Base-by-base conservation (phyloP, 2,888 invertebrate genomes). In the Elegia similella region DNA sequence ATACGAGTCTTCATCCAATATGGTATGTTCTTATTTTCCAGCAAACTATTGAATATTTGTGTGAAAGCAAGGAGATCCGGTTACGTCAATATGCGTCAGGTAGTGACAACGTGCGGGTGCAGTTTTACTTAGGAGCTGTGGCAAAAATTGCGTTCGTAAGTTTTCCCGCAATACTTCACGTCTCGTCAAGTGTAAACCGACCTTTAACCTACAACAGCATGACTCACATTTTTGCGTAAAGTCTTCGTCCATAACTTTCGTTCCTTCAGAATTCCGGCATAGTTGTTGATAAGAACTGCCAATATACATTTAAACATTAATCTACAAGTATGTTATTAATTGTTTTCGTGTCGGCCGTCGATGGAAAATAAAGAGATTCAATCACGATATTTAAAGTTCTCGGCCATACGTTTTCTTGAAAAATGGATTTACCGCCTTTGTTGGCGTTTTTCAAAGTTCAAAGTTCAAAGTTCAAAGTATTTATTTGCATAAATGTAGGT, bases 231-330 rank as follows among this genome's bases (percentile, higher is more conserved):
- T 50, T 43, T 30, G 43, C 50, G 17, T 34, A 50, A 38, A 50
- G 16, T 32, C 29, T 30, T 10, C 42, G 44, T 34, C n/a, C 54
- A 55, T 55, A 55, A 55, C 16, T 55, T 32, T 55, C 30, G 42
- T 53, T 44, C 34, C 34, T 50, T 34, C 50, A 50, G 44, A 32
- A 55, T 55, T 55, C 54, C 54, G 54, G 54, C 54, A 55, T 44
- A 44, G 34, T n/a, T 13, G 44, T 32, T 34, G 54, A 55, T 55
- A 55, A 44, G 32, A 55, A 12, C 32, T 55, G 44, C 54, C 54
- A 55, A 55, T 55, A 55, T 43, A 55, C 44, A 44, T 55, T 55
- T 55, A 34, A 44, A 55, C 54, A 46, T 55, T 32, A 34, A 55
- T 44, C 54, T 43, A 46, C 44, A 32, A 55, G 42, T 44, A 44